These are phyloP conservation scores for Oceanodroma tethys DNA, from an alignment of 2,113 vertebrate species.

Conservation along the genomic window DNA sequence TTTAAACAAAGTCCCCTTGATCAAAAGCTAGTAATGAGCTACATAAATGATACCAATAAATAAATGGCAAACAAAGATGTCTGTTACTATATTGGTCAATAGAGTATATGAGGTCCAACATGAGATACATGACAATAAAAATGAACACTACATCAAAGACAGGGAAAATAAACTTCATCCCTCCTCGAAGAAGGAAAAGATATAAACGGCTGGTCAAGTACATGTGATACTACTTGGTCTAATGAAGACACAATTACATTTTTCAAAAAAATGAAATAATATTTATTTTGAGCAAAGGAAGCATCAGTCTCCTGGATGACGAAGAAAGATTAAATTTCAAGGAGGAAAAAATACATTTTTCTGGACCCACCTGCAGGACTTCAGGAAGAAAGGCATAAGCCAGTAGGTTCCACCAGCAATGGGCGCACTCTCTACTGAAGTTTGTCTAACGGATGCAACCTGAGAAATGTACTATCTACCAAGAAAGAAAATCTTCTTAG, in stretches of 20 bases:
- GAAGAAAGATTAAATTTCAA: not conserved
- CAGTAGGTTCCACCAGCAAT: not conserved
- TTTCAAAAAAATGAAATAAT: not conserved
- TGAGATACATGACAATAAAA: not conserved
- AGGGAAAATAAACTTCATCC: not conserved
- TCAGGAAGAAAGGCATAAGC: not conserved
- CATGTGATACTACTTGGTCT: not conserved
- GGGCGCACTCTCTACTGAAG: not conserved
- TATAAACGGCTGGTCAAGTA: not conserved
- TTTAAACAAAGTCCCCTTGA: not conserved
- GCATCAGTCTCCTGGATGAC: not conserved
- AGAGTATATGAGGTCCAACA: not conserved
- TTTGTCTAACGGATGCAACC: not conserved
- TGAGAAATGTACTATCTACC: not conserved
- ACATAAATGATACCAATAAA: not conserved
- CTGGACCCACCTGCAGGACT: not conserved
- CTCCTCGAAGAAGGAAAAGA: not conserved
- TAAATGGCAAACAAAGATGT: not conserved
- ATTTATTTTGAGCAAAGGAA: not conserved
- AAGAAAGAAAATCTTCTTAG: not conserved
- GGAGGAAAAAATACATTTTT: not conserved
- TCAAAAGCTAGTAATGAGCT: not conserved
- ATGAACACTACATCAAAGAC: not conserved
- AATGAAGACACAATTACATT: not conserved
- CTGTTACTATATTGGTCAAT: not conserved